Evolutionary conservation across 1,140 invertebrate species (phyloP).

Genomic region (Drosophila melanica): DNA sequence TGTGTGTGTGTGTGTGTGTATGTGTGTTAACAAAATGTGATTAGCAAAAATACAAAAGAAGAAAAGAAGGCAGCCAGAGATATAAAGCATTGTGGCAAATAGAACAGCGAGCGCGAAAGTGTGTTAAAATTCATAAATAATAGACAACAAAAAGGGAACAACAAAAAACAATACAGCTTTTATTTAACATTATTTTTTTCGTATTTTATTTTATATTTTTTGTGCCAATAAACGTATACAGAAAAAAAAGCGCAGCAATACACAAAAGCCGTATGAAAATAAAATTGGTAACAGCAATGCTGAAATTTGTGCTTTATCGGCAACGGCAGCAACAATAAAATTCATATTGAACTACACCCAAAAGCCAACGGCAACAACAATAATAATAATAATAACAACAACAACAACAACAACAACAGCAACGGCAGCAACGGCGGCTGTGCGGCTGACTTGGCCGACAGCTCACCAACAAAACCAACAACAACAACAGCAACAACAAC

Average conservation of each 20-base stretch:
- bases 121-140: slow-evolving; percentile 53
- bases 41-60: slow-evolving; percentile 80
- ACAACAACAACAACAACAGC: slow-evolving; percentile 18
- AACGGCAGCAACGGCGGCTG: slow-evolving; percentile 42
- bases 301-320: slow-evolving; percentile 73
- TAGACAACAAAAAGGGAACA: slow-evolving; percentile 14
- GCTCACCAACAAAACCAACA: slow-evolving; percentile 35
- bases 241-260: slow-evolving; percentile 59
- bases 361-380: slow-evolving; percentile 36
- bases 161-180: slow-evolving; percentile 23
- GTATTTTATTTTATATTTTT: slow-evolving; percentile 14
- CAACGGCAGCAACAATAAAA: slow-evolving; percentile 63
- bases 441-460: slow-evolving; percentile 70
- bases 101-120: slow-evolving; percentile 52
- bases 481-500: slow-evolving; percentile 30
- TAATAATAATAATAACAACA: slow-evolving; percentile 24
- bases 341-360: slow-evolving; percentile 76
- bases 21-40: slow-evolving; percentile 82
- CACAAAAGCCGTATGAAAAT: slow-evolving; percentile 45
- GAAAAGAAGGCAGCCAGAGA: slow-evolving; percentile 64
- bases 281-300: slow-evolving; percentile 63
- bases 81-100: slow-evolving; percentile 51
- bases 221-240: slow-evolving; percentile 45
- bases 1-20: slow-evolving; percentile 32
- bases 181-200: slow-evolving; percentile 1